Conservation (phyloP, 1,140 invertebrate genomes). For the Ooceraea biroi region DNA sequence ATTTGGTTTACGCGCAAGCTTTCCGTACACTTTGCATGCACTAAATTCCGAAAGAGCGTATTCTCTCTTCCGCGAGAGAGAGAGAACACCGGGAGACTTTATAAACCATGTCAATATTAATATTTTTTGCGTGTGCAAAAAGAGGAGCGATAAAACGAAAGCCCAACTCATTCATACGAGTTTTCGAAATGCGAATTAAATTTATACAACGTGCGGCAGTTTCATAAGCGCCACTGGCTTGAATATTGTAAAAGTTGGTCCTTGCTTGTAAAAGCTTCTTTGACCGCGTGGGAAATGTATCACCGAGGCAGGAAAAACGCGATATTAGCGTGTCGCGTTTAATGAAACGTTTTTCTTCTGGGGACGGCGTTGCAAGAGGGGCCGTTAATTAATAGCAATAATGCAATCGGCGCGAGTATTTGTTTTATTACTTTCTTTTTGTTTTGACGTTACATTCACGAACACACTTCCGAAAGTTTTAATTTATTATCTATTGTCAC, state of each 20-base stretch:
- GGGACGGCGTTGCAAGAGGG: too few species aligned
- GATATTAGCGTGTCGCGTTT: not conserved
- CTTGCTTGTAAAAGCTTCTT: conserved; percentile 1
- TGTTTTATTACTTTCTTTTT: not conserved
- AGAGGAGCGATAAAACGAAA: not conserved
- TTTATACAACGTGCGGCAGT: conserved; percentile 35
- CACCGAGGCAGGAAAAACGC: not conserved
- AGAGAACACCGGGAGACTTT: conserved; percentile 2
- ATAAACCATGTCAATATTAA: conserved; percentile 34
- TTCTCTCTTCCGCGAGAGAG: not conserved
- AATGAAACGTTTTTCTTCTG: conserved; percentile 18
- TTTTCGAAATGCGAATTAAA: conserved; percentile 33
- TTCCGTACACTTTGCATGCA: not conserved
- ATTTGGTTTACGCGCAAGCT: not conserved
- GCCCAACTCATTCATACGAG: conserved; percentile 17
- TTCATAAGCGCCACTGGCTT: conserved; percentile 23
- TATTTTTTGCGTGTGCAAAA: conserved; percentile 17
- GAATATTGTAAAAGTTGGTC: conserved; percentile 33
- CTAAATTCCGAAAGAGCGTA: conserved; percentile 7
- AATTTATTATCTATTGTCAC: conserved; percentile 2
- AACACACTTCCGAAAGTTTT: not conserved
- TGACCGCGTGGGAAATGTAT: not conserved
- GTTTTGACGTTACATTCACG: not conserved
- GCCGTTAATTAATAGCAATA: conserved; percentile 10
- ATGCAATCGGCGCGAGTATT: conserved; percentile 8